Evolutionary conservation across 2,797 vertebrate genomes (phyloP), one percentile per base, ranked within the genome.

Genomic region (Leuciscus waleckii): DNA sequence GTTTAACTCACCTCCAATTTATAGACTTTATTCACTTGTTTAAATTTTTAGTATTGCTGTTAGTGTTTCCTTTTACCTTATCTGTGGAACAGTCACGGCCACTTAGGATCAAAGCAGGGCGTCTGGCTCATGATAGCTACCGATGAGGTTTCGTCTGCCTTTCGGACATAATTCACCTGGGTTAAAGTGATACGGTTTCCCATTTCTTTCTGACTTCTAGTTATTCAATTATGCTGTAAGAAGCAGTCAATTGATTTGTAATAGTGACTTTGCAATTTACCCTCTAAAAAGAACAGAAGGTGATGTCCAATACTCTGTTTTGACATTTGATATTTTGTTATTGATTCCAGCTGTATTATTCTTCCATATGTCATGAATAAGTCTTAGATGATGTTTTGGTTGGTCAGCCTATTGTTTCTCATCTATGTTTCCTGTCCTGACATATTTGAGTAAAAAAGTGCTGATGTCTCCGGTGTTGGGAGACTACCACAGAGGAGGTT

Each of bases 401-500:
- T 43, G 54, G 81, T 87, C 81, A 79, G 83, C 65, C 65, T 70
- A 73, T 84, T 75, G 85, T 87, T 87, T 79, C 68, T 32, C 14
- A 41, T 76, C 35, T 82, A 23, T 35, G 74, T 39, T 86, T 71
- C 86, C 86, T 83, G 51, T 83, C 77, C 81, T 79, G 77, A 70
- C 81, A 77, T 82, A 87, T 86, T 80, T 81, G 32, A 37, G 35
- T 23, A 17, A 87, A 84, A 85, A 49, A 35, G 14, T 82, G 83
- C 83, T 89, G 85, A 89, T 41, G 73, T 88, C 63, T 85, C 82
- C 43, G 23, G 61, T 78, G 86, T 79, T 67, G 71, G 69, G 80
- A 87, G 81, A 87, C 78, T 85, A 80, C 68, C 85, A 17, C 78
- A 81, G 83, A 70, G 70, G 85, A 70, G 79, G 85, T 89, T 84